Conservation (phyloP, 2,888 invertebrate species). For the Hypomecis punctinalis region DNA sequence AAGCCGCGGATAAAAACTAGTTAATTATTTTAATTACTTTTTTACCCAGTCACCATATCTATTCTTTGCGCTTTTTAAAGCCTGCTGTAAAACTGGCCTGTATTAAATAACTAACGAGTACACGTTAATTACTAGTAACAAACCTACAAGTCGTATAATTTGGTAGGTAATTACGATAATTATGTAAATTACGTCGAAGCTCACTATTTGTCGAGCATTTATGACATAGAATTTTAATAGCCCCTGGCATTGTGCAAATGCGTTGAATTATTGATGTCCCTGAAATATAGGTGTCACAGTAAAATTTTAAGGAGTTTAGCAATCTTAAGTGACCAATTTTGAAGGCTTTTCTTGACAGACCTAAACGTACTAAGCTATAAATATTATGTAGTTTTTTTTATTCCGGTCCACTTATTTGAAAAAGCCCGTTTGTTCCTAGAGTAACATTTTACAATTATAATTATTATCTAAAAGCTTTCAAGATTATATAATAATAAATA, state of each 20-base stretch:
- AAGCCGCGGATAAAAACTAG: too few species aligned
- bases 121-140: neutral
- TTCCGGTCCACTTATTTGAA: too few species aligned
- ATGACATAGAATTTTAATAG: constrained; percentile 22
- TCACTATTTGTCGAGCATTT: constrained; percentile 20
- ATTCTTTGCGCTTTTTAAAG: neutral
- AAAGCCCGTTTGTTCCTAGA: too few species aligned
- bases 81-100: neutral
- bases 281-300: constrained; percentile 2
- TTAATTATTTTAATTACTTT: too few species aligned
- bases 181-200: constrained; percentile 19
- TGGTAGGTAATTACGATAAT: constrained; percentile 15
- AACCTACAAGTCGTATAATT: constrained; percentile 4
- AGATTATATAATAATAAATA: too few species aligned
- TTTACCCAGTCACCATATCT: too few species aligned
- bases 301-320: neutral
- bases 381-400: too few species aligned
- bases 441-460: too few species aligned
- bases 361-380: too few species aligned
- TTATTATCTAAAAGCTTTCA: too few species aligned
- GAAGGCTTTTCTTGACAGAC: too few species aligned
- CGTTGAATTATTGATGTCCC: constrained; percentile 11
- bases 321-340: too few species aligned
- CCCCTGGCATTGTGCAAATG: constrained; percentile 12
- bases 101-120: neutral